Percentiles rank a stretch among this genome's conserved stretches.
Evolutionary conservation across 2,797 vertebrate species (phyloP).

Genomic region (Cyclura pinguis): DNA sequence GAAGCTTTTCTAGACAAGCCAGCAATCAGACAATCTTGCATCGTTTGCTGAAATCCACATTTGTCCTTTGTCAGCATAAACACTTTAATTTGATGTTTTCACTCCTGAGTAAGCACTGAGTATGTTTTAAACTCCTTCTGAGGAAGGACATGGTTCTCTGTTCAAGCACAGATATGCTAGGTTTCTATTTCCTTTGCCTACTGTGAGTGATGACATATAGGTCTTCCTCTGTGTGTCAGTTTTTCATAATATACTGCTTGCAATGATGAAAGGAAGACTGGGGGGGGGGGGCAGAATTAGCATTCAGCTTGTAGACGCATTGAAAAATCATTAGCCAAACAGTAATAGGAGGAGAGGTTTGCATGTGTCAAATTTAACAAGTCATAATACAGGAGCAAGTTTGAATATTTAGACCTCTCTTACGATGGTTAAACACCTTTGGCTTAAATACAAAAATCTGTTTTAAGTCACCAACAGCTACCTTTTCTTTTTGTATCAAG

Average conservation of each 20-base stretch:
- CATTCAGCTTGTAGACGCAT: conserved; percentile 26
- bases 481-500: not conserved
- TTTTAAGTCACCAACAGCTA: not conserved
- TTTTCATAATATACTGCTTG: conserved; percentile 28
- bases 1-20: conserved; percentile 86
- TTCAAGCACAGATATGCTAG: conserved; percentile 75
- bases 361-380: not conserved
- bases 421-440: not conserved
- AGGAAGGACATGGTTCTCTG: conserved; percentile 83
- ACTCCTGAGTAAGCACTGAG: conserved; percentile 95
- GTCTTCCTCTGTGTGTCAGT: conserved; percentile 30
- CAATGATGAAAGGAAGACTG: conserved; percentile 10
- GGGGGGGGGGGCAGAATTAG: conserved; percentile 1
- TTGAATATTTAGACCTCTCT: not conserved
- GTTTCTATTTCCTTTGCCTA: not conserved
- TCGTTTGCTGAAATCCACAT: conserved; percentile 92
- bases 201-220: not conserved
- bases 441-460: not conserved
- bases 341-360: not conserved
- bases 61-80: conserved; percentile 99
- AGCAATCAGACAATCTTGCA: conserved; percentile 93
- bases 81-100: conserved; percentile 96
- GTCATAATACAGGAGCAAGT: not conserved
- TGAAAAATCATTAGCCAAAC: conserved; percentile 49
- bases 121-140: conserved; percentile 82